Evolutionary conservation across 1,140 invertebrate genomes (phyloP).

Genomic region (Hyposmocoma kahamanoa): DNA sequence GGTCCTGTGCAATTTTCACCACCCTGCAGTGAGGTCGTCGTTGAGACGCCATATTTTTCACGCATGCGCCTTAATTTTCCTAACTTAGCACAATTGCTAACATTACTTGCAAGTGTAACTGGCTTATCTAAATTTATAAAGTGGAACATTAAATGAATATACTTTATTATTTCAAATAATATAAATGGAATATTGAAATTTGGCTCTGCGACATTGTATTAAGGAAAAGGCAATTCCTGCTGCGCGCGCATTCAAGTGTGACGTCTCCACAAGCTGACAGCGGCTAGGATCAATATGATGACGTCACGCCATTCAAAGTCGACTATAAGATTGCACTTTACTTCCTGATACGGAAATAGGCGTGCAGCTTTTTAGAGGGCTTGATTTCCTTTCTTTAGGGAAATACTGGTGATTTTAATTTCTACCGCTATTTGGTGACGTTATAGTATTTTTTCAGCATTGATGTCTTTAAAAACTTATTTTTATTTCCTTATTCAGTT

Average conservation of each 20-base stretch:
- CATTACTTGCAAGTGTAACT: slow-evolving; percentile 37
- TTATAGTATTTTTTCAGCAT: too few species aligned
- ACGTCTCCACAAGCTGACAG: slow-evolving; percentile 35
- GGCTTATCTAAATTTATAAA: too few species aligned
- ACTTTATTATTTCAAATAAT: background rate
- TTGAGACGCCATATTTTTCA: slow-evolving; percentile 50
- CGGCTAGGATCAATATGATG: slow-evolving; percentile 50
- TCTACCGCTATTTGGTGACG: too few species aligned
- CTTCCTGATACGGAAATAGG: background rate
- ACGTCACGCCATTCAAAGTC: slow-evolving; percentile 60
- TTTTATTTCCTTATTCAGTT: too few species aligned
- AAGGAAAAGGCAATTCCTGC: background rate
- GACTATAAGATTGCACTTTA: slow-evolving; percentile 6
- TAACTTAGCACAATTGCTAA: slow-evolving; percentile 50
- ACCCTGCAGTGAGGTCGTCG: slow-evolving; percentile 60
- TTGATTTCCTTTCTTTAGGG: too few species aligned
- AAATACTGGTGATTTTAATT: too few species aligned
- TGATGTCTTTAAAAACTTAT: too few species aligned
- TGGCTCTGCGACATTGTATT: too few species aligned
- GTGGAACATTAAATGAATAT: background rate
- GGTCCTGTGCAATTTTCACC: slow-evolving; percentile 28
- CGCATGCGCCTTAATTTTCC: slow-evolving; percentile 60
- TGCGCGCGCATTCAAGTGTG: slow-evolving; percentile 13
- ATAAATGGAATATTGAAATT: background rate
- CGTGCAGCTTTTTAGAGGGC: too few species aligned